These are phyloP conservation scores for Drosophila malerkotliana DNA, from an alignment of 1,140 invertebrate genomes.

Conservation along the genomic window DNA sequence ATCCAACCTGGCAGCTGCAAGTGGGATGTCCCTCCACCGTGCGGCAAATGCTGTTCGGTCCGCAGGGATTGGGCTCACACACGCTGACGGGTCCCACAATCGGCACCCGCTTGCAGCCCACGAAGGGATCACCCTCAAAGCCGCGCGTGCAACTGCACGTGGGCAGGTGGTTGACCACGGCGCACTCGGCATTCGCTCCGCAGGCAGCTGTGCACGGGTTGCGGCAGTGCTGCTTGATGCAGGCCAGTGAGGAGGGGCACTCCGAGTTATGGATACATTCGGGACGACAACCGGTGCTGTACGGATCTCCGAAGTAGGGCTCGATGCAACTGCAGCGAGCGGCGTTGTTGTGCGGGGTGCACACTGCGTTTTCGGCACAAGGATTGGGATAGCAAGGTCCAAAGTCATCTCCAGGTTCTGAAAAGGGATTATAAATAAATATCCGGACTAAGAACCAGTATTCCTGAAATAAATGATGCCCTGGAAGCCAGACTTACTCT, in stretches of 20 bases:
- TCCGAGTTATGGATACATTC: constrained; percentile 92
- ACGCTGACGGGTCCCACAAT: constrained; percentile 86
- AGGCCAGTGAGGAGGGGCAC: constrained; percentile 91
- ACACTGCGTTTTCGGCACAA: constrained; percentile 92
- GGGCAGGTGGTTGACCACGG: constrained; percentile 92
- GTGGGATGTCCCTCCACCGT: constrained; percentile 88
- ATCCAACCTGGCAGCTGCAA: constrained; percentile 91
- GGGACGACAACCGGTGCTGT: constrained; percentile 90
- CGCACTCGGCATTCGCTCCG: constrained; percentile 91
- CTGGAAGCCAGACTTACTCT: constrained; percentile 52
- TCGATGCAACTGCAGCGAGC: constrained; percentile 92
- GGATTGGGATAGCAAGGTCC: constrained; percentile 92
- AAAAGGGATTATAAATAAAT: not conserved
- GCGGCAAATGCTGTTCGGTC: constrained; percentile 91
- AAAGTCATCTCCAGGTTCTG: constrained; percentile 77
- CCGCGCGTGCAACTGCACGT: constrained; percentile 91
- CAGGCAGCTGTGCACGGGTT: constrained; percentile 94
- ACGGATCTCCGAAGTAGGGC: constrained; percentile 93
- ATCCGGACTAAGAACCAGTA: not conserved
- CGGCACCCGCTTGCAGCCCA: constrained; percentile 88
- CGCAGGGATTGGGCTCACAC: constrained; percentile 92
- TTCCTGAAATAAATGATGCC: not conserved
- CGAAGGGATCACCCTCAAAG: constrained; percentile 92
- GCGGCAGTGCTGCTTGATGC: constrained; percentile 92
- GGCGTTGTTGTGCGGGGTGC: constrained; percentile 87